Base-by-base conservation (phyloP, 2,797 vertebrate species). In the Tinamus major region DNA sequence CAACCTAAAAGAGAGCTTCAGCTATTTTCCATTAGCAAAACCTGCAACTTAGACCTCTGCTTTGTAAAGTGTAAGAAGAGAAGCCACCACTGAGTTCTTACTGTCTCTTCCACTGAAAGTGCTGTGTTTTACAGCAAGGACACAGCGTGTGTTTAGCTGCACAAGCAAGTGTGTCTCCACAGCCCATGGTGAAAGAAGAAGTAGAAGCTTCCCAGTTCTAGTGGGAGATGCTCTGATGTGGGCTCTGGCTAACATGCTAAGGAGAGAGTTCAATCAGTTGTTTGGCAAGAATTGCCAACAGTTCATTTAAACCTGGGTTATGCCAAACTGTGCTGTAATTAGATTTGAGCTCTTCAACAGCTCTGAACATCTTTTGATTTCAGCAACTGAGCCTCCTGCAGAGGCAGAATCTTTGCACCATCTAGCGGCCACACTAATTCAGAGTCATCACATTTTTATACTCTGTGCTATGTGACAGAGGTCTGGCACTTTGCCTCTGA, bases 401-500 rank as follows among this genome's bases (percentile, higher is more conserved):
- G 8, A 17, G 26, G 39, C 88, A 82, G 88, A 58, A 62, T 79
- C 35, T 5, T 9, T 13, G 12, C 79, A 23, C 89, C 87, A 89
- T 37, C 89, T 93, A 69, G 92, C 68, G 89, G 79, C 69, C 9
- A 4, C 44, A 31, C 35, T 17, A 42, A 14, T 61, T 27, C 62
- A 14, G 9, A 13, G 18, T 10, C 23, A 2, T 26, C 6, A 13
- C 8, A 2, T 58, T n/a, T 68, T 35, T 37, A 13, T 12, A 12
- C 33, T 41, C 4, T 0, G 29, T 49, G 9, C 14, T 35, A 23
- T 82, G 74, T 77, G 39, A 53, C n/a, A 4, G 53, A 17, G 13
- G 1, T 3, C 55, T 17, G 46, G 23, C 16, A 29, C 48, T 7
- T 71, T 53, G 41, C 19, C 46, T 0, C 1, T 16, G 49, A 41